Evolutionary conservation across 2,888 invertebrate genomes (phyloP).

Genomic region (Seladonia tumulorum): DNA sequence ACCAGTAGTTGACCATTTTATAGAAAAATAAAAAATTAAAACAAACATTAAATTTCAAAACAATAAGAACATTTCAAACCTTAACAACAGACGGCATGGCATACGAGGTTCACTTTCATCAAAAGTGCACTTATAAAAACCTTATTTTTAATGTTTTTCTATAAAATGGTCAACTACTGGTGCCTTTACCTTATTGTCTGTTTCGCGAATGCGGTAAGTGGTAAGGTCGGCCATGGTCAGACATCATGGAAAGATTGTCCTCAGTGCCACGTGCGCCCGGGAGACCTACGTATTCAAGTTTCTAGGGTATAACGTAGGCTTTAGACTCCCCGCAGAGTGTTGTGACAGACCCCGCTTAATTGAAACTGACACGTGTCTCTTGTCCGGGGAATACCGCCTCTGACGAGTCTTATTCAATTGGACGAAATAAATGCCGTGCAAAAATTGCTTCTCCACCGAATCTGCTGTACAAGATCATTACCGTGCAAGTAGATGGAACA

Average conservation of each 20-base stretch:
- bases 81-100: too few relatives aligned
- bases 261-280: not conserved
- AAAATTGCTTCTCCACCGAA: not conserved
- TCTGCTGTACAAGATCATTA: not conserved
- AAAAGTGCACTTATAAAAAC: too few relatives aligned
- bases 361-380: not conserved
- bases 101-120: too few relatives aligned
- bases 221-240: not conserved
- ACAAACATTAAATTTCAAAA: too few relatives aligned
- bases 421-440: not conserved
- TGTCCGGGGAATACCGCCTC: not conserved
- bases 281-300: not conserved
- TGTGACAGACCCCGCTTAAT: not conserved
- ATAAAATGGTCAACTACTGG: too few relatives aligned
- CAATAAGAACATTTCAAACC: too few relatives aligned
- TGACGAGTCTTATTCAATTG: not conserved
- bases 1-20: too few relatives aligned
- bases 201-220: constrained; percentile 1
- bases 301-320: not conserved
- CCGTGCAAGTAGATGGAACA: too few relatives aligned
- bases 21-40: too few relatives aligned
- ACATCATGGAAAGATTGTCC: not conserved
- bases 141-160: too few relatives aligned
- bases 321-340: not conserved
- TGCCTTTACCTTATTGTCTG: too few relatives aligned